Conservation (phyloP, 2,113 vertebrate species). For the Catharus minimus region DNA sequence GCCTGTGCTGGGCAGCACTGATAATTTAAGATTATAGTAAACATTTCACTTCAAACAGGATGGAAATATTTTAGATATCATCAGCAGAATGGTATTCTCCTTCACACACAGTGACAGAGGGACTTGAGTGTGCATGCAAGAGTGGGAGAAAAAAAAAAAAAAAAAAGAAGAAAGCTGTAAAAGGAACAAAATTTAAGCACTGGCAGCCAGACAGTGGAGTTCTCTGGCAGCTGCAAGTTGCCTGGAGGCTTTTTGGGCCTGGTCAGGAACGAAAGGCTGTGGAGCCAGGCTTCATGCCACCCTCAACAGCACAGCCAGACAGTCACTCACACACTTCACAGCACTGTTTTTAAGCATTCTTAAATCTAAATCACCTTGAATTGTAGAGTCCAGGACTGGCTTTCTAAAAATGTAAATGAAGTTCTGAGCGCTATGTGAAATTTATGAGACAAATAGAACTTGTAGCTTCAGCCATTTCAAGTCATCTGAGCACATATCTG, state of each 20-base stretch:
- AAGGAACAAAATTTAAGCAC: neutral
- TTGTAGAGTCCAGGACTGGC: neutral
- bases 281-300: neutral
- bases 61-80: neutral
- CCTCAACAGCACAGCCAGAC: neutral
- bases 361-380: neutral
- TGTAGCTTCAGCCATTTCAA: neutral
- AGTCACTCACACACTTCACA: neutral
- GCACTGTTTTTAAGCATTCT: neutral
- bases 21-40: neutral
- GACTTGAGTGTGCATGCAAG: fast-evolving
- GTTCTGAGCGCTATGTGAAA: neutral
- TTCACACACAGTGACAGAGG: neutral
- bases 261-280: fast-evolving
- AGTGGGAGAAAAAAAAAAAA: neutral
- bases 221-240: neutral
- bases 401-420: neutral
- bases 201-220: neutral
- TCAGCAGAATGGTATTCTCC: neutral
- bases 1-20: neutral
- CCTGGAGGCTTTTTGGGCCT: neutral
- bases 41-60: neutral
- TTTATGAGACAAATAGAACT: neutral
- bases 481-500: neutral
- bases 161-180: neutral